Evolutionary conservation across 2,888 invertebrate species (phyloP).

Genomic region (Serripes groenlandicus): DNA sequence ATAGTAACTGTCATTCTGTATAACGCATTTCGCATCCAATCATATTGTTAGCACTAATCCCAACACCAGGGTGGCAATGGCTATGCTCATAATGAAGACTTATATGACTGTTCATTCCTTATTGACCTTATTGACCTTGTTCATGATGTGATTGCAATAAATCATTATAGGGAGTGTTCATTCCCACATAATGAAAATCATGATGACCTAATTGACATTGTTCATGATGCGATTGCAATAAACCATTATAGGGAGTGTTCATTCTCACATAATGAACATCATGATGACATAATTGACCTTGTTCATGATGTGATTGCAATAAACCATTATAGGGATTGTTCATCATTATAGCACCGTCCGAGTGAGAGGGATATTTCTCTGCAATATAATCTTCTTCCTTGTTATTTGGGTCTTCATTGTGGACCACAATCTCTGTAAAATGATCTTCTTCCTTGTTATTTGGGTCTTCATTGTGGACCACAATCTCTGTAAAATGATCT

Average conservation of each 20-base stretch:
- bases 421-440: too few species aligned
- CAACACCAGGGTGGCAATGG: neutral
- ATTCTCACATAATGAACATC: too few species aligned
- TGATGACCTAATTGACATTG: neutral
- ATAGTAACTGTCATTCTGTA: conserved; percentile 35
- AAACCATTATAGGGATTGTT: too few species aligned
- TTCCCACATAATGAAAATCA: neutral
- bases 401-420: too few species aligned
- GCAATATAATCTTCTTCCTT: too few species aligned
- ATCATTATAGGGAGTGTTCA: neutral
- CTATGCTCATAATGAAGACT: neutral
- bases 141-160: neutral
- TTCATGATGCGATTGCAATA: neutral
- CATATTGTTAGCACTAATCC: neutral
- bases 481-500: too few species aligned
- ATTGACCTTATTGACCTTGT: neutral
- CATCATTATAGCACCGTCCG: neutral
- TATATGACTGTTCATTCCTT: neutral
- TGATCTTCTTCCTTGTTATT: too few species aligned
- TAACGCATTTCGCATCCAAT: neutral
- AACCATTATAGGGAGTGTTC: too few species aligned
- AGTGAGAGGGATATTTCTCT: neutral
- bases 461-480: too few species aligned
- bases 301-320: too few species aligned
- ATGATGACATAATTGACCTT: too few species aligned